Evolutionary conservation across 1,140 invertebrate species (phyloP).

Genomic region (Araneus ventricosus): DNA sequence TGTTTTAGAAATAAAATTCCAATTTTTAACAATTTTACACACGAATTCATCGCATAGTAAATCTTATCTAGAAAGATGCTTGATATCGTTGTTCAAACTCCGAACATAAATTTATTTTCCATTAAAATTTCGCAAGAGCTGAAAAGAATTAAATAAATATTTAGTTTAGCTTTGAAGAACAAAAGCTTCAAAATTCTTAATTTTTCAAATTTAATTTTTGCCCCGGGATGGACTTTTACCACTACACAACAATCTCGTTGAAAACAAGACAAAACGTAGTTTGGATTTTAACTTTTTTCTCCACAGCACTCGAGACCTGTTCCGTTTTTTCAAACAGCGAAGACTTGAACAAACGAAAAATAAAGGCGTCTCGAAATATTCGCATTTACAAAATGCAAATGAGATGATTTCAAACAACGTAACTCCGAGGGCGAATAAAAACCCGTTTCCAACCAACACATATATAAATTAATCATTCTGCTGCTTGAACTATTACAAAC

Average conservation of each 20-base stretch:
- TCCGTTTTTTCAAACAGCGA: not conserved
- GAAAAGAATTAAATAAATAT: too few relatives aligned
- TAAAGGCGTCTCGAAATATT: not conserved
- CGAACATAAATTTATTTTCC: too few relatives aligned
- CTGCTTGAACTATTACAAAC: constrained; percentile 31
- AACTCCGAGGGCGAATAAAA: not conserved
- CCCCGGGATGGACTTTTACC: not conserved
- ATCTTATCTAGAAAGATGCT: too few relatives aligned
- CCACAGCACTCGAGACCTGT: not conserved
- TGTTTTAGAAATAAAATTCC: too few relatives aligned
- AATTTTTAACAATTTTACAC: too few relatives aligned
- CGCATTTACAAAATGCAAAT: constrained; percentile 32
- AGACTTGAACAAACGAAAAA: not conserved
- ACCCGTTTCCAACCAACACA: not conserved
- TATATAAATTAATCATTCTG: constrained; percentile 42
- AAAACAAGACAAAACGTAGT: not conserved
- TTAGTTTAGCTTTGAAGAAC: too few relatives aligned
- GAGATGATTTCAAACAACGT: constrained; percentile 35
- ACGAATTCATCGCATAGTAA: too few relatives aligned
- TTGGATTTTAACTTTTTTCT: not conserved
- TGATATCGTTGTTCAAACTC: too few relatives aligned
- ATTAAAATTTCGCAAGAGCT: too few relatives aligned
- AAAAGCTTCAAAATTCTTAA: not conserved
- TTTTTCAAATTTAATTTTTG: not conserved
- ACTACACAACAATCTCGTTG: not conserved